Evolutionary conservation across 2,888 invertebrate genomes (phyloP).

Genomic region (Zeuzera pyrina): DNA sequence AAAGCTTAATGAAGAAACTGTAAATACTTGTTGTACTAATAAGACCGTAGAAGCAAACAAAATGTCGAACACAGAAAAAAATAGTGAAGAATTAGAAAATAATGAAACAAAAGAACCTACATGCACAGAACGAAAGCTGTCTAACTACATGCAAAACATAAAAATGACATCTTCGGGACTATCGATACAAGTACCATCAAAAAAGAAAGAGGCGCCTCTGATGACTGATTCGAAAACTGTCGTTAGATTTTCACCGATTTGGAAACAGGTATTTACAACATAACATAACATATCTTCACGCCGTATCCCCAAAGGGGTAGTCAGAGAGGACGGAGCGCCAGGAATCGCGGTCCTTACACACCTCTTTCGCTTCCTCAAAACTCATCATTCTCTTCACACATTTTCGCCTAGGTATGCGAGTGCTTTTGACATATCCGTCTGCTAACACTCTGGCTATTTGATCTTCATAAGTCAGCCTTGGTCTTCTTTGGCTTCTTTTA

Average conservation of each 20-base stretch:
- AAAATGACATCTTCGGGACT: constrained; percentile 36
- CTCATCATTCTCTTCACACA: no score
- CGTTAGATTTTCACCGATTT: constrained; percentile 53
- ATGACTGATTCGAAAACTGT: constrained; percentile 47
- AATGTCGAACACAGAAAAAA: background rate
- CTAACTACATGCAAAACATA: constrained; percentile 46
- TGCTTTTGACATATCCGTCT: no score
- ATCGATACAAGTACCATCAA: constrained; percentile 27
- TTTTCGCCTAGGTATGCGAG: no score
- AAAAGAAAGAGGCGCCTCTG: constrained; percentile 37
- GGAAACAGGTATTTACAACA: constrained; percentile 64
- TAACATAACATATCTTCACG: no score
- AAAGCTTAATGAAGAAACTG: no score
- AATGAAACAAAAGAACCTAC: background rate
- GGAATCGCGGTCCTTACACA: no score
- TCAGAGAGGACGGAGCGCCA: no score
- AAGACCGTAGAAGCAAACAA: background rate
- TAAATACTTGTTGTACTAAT: background rate
- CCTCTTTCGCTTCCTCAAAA: no score
- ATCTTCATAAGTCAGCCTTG: no score
- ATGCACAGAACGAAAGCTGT: constrained; percentile 14
- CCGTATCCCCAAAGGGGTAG: no score
- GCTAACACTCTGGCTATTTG: no score
- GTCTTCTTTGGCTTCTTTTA: no score
- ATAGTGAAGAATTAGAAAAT: background rate